phyloP scores from a whole-genome alignment of 2,113 vertebrate genomes.

The Nesogale talazaci region DNA sequence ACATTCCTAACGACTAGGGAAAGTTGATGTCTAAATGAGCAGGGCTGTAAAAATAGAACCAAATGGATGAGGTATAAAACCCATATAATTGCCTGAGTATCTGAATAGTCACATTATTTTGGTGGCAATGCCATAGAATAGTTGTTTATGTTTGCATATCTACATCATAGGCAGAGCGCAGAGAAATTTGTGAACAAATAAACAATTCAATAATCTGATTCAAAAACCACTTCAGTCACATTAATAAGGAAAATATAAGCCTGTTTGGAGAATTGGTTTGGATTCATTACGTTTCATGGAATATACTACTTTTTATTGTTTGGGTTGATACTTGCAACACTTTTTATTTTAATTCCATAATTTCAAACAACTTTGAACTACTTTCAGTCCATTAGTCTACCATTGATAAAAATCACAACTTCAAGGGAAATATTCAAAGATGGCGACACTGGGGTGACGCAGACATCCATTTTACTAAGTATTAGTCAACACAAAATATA shows the following conservation, averaged over 20 bases:
- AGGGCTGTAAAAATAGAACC: neutral
- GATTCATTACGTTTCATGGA: conserved; percentile 61
- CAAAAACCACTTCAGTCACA: conserved; percentile 51
- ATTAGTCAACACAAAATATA: neutral
- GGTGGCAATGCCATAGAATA: neutral
- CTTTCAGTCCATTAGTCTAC: conserved; percentile 9
- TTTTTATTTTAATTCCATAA: conserved; percentile 35
- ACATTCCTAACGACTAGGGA: neutral
- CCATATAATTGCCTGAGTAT: neutral
- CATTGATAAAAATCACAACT: conserved; percentile 8
- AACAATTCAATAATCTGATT: conserved; percentile 62
- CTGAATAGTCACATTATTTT: conserved; percentile 18
- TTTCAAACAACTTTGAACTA: conserved; percentile 7
- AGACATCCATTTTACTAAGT: neutral
- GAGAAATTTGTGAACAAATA: conserved; percentile 53
- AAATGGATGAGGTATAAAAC: neutral
- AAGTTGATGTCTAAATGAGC: neutral
- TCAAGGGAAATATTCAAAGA: neutral
- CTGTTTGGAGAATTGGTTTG: neutral
- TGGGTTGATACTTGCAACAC: conserved; percentile 4
- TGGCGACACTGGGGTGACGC: neutral
- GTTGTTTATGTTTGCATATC: conserved; percentile 31
- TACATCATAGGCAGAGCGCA: neutral
- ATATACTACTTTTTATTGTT: neutral
- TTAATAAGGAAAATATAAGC: conserved; percentile 51